Evolutionary conservation across 2,888 invertebrate genomes (phyloP), one percentile per base, ranked within the genome.

Genomic region (Desoria tigrina): DNA sequence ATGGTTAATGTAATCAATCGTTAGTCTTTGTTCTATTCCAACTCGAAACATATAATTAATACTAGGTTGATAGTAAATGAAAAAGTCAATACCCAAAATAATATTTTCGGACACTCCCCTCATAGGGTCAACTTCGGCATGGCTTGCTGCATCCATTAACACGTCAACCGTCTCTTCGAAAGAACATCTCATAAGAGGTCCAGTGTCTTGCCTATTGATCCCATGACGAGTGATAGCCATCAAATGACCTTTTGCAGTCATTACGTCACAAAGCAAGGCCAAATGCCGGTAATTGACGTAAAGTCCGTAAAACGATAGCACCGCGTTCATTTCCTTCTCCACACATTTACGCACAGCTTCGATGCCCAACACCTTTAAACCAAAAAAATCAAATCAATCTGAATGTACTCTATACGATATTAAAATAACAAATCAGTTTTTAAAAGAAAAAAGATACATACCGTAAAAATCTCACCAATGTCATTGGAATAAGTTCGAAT

Each of bases 221-320:
- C 99, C 99, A 85, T 99, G 99, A 84, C 99, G 93, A 45, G 99
- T 99, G 80, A 99, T 99, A 74, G 99, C 99, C 99, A 99, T 99
- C 80, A 99, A 87, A 83, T 99, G 98, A 80, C 99, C 99, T 82
- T 99, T 99, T 23, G 97, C 96, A 1, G 99, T 99, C 99, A 99
- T 99, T 3, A 99, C 96, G 82, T 99, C 99, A 84, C 99, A 99
- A 79, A 99, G 87, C 81, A 99, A 86, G 26, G 99, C 97, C 82
- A 99, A 87, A 82, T 99, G 99, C 45, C 99, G 92, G 81, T 99
- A 99, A 85, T 99, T 99, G 79, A 99, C 99, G 85, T 99, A 99
- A 54, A 99, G 87, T 77, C 99, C 99, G 80, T 99, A 99, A 84
- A 99, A 99, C 80, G 96, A 94, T 79, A 99, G 85, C 57, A 99